A percentile compares a stretch with the other conserved stretches of the same genome.
Evolutionary conservation across 2,888 invertebrate genomes (phyloP).

Genomic region (Nemurella pictetii): DNA sequence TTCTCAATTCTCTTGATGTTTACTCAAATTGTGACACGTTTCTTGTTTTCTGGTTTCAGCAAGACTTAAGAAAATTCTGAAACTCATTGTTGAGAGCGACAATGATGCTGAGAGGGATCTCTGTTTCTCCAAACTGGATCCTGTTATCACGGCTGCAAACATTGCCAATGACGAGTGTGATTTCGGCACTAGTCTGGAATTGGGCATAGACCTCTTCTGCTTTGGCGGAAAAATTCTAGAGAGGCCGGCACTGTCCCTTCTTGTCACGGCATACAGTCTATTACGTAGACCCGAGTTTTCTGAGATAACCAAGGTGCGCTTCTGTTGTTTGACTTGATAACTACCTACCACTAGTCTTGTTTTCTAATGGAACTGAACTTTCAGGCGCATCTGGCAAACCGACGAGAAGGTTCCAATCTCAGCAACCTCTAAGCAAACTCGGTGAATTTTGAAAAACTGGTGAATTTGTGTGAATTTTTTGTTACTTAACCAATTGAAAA

Average conservation of each 20-base stretch:
- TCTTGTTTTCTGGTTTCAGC: conserved; percentile 54
- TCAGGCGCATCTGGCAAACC: conserved; percentile 72
- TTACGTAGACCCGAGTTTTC: conserved; percentile 72
- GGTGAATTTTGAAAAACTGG: not conserved
- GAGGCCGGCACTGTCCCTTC: conserved; percentile 62
- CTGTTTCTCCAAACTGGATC: conserved; percentile 72
- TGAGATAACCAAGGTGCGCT: conserved; percentile 70
- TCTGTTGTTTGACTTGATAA: too few species aligned
- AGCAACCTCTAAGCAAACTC: not conserved
- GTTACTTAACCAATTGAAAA: too few species aligned
- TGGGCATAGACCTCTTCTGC: conserved; percentile 83
- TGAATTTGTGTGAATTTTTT: not conserved
- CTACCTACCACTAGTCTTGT: not conserved
- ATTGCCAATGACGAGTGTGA: conserved; percentile 95
- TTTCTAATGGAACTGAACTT: conserved; percentile 46
- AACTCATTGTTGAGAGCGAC: conserved; percentile 62
- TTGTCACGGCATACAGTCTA: conserved; percentile 76
- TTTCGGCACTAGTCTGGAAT: conserved; percentile 89
- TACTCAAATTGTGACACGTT: conserved; percentile 47
- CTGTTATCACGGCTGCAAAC: conserved; percentile 78
- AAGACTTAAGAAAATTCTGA: conserved; percentile 69
- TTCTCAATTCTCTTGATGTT: too few species aligned
- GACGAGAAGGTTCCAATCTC: conserved; percentile 63
- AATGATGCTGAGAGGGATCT: conserved; percentile 58
- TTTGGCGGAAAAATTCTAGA: conserved; percentile 73